Conservation (phyloP, 2,113 vertebrate genomes). For the Mesoclemmys tuberculata region DNA sequence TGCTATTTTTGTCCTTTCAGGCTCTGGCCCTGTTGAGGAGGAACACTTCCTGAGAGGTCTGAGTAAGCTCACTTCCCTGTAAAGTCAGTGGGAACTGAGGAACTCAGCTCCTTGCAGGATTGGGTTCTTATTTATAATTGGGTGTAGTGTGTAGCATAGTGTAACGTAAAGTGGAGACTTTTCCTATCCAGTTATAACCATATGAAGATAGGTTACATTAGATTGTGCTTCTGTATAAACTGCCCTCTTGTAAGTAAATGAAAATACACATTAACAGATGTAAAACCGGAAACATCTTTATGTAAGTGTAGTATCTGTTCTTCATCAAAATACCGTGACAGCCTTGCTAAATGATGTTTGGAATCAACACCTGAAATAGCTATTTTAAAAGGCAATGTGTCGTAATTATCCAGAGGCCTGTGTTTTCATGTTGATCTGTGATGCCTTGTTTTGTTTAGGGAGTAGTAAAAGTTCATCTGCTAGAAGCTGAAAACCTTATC, state of each 20-base stretch:
- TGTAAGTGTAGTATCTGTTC: too few relatives aligned
- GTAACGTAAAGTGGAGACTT: not conserved
- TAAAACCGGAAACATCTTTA: too few relatives aligned
- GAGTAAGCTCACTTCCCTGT: not conserved
- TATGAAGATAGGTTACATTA: not conserved
- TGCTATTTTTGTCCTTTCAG: not conserved
- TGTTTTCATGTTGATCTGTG: conserved; percentile 2
- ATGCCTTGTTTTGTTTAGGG: conserved; percentile 80
- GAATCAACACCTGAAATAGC: conserved; percentile 47
- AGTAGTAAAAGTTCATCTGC: conserved; percentile 88
- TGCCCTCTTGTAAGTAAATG: not conserved
- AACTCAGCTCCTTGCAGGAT: not conserved
- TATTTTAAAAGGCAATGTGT: conserved; percentile 24
- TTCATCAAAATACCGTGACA: not conserved
- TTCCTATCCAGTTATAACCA: not conserved
- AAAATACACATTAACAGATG: not conserved
- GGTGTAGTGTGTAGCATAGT: not conserved
- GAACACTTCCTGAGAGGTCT: too few relatives aligned
- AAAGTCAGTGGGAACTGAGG: not conserved
- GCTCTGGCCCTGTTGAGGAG: not conserved
- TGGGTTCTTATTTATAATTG: not conserved
- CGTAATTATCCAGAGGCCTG: not conserved
- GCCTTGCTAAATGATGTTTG: conserved; percentile 15
- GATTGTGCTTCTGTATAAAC: not conserved
- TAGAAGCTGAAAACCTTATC: conserved; percentile 88